Percentiles rank a stretch among this genome's conserved stretches.
Evolutionary conservation across 2,888 invertebrate species (phyloP).

Genomic region (Watsonalla cultraria): DNA sequence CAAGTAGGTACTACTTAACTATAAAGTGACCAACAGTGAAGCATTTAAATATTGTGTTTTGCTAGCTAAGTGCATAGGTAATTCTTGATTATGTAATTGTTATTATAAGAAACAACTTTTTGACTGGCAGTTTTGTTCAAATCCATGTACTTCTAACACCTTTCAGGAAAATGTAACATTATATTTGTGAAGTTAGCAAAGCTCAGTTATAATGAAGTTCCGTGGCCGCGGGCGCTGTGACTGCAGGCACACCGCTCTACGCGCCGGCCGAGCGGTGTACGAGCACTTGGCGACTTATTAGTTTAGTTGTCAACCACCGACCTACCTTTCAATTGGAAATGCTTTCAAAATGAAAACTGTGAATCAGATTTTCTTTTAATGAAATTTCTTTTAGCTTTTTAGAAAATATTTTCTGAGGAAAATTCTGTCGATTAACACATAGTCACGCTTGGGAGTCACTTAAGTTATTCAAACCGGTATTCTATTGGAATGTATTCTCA

Average conservation of each 20-base stretch:
- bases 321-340: neutral
- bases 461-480: no score
- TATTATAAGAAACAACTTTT: no score
- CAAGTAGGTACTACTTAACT: no score
- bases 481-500: no score
- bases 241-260: no score
- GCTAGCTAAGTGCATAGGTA: no score
- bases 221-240: slow-evolving; percentile 5
- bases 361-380: neutral
- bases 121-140: neutral
- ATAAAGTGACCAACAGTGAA: no score
- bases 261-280: neutral
- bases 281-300: neutral
- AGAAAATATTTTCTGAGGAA: no score
- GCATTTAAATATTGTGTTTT: no score
- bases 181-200: slow-evolving; percentile 24
- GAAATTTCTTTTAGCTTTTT: neutral
- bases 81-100: no score
- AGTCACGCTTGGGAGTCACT: no score
- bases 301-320: neutral
- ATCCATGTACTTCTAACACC: neutral
- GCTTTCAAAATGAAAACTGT: neutral
- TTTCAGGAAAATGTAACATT: slow-evolving; percentile 16
- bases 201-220: slow-evolving; percentile 39
- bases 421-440: no score